These are phyloP conservation scores for Microcebus murinus DNA, from an alignment of 2,113 vertebrate species.

Conservation along the genomic window DNA sequence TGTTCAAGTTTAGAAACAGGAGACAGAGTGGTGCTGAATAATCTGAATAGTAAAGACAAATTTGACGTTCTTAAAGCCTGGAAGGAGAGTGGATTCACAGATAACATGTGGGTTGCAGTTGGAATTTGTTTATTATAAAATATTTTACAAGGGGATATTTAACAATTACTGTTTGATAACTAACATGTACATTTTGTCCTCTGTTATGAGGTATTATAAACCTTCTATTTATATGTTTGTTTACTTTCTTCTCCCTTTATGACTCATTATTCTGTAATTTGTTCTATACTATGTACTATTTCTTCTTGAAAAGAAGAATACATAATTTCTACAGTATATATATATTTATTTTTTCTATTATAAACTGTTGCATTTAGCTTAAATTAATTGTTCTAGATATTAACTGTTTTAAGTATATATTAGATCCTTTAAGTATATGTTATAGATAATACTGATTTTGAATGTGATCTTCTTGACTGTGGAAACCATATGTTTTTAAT, in stretches of 20 bases:
- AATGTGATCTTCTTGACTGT: neutral
- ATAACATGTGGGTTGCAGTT: neutral
- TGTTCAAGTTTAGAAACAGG: neutral
- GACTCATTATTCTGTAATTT: neutral
- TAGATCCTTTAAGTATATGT: neutral
- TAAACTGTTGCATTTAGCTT: neutral
- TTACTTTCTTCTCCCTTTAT: neutral
- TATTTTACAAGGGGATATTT: neutral
- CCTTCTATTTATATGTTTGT: neutral
- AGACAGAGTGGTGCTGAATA: neutral
- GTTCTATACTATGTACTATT: neutral
- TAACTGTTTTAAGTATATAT: neutral
- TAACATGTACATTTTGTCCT: neutral
- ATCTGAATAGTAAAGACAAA: neutral
- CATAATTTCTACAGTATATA: neutral
- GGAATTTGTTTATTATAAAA: neutral
- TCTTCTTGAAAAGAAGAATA: neutral
- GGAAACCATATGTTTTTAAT: neutral
- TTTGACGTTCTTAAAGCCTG: neutral
- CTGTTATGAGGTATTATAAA: neutral
- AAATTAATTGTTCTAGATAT: neutral
- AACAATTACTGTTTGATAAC: neutral
- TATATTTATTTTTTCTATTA: neutral
- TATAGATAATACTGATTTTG: neutral
- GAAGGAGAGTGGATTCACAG: neutral